Base-by-base conservation (phyloP, 2,888 invertebrate species). In the Nowickia ferox region DNA sequence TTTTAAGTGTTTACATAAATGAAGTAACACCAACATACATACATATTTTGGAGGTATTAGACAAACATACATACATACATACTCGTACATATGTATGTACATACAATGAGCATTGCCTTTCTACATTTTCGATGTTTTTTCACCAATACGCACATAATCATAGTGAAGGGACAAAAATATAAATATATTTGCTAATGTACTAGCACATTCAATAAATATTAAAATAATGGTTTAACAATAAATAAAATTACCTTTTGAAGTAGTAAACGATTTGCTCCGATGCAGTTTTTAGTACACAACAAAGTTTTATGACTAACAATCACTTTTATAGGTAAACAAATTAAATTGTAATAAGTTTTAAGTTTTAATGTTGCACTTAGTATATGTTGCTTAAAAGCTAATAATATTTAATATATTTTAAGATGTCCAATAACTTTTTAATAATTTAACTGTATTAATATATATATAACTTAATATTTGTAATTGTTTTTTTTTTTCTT, bases 241-340 rank as follows among this genome's bases (percentile, higher is more conserved):
- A 57, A 78, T 30, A 42, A 80, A 72, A 40, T 72, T 80, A 72
- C 79, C 79, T 80, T n/a, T 6, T 65, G 22, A 57, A 66, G 57
- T 57, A 65, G 57, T 15, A 38, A 57, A 19, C n/a, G 9, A 10
- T 11, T 40, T 63, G 48, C 40, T 22, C 55, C 63, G 63, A 13
- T 17, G 53, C 1, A 17, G 30, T 57, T 38, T 15, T 42, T 44
- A 44, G 30, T n/a, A 71, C 38, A 55, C 19, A 71, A 19, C 17
- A 71, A 46, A 79, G 44, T 71, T 71, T 63, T 51, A 17, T 77
- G 53, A 38, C 13, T 10, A 30, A 17, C 30, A 46, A 38, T 48
- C 38, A 65, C 30, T 55, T 71, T 77, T 76, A 17, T 17, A 15
- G 9, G 46, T 72, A 11, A 46, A 59, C 53, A 30, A 51, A 55